Base-by-base conservation (phyloP, 1,140 invertebrate genomes). In the Lethrus apterus region DNA sequence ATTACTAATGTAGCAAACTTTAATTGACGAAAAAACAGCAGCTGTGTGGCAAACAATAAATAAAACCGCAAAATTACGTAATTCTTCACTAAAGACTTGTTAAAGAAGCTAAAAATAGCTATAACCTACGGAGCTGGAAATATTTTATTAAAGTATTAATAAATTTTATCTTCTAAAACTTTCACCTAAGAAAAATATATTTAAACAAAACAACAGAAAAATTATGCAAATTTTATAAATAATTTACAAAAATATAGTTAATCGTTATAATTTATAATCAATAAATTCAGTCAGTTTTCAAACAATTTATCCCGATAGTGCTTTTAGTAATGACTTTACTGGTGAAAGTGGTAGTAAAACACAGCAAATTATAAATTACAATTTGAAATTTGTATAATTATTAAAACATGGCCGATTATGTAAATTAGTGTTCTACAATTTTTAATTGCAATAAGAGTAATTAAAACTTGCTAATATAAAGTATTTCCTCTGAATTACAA, bases 11-110 rank as follows among this genome's bases (percentile, higher is more conserved):
- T 60, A 57, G 56, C 61, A 51, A 58, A 60, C 47, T 63, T 60
- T 62, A 64, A 64, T 64, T 64, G 62, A 60, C 60, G 52, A 63
- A 64, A n/a, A 62, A 64, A 60, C 58, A 56, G 50, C 62, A 64
- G 62, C 62, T 64, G 62, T 55, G 46, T 56, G 54, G 58, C 55
- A 63, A 57, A 61, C 60, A 60, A 62, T 59, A 62, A 62, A 60
- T 60, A 58, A 49, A 58, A 46, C 51, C 45, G 53, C 45, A 44
- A 56, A 57, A 59, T 63, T 63, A 54, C 58, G 52, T 60, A 58
- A 63, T 50, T 48, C 41, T 55, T 45, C 46, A 48, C 51, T 52
- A 52, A 55, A 33, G 35, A 4, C 38, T 7, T 9, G n/a, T 41
- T 13, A 13, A 26, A 26, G 38, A 13, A 24, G 20, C 38, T 41